Conservation (phyloP, 1,140 invertebrate species). For the Aphelenchoides fujianensis region DNA sequence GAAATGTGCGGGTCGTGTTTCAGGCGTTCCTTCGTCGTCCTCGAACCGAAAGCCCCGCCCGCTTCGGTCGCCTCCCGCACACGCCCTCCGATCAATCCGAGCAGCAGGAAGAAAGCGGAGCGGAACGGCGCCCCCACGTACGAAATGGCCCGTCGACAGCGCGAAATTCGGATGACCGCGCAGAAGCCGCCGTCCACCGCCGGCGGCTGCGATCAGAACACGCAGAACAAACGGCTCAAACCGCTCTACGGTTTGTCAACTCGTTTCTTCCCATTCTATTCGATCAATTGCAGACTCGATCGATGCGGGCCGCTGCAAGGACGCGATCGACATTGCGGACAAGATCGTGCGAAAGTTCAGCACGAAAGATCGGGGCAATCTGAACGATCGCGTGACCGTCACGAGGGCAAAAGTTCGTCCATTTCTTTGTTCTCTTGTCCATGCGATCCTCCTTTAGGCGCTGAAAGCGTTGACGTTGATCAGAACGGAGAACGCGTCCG, state of each 20-base stretch:
- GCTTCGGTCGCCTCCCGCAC: no score
- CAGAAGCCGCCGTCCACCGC: not conserved
- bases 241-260: conserved; percentile 18
- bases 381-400: not conserved
- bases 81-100: no score
- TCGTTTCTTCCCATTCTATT: not conserved
- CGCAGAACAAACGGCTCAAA: conserved; percentile 17
- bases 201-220: not conserved
- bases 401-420: not conserved
- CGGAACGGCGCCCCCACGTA: no score
- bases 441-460: conserved; percentile 65
- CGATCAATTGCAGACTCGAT: conserved; percentile 76
- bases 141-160: not conserved
- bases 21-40: not conserved
- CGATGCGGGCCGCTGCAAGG: conserved; percentile 91
- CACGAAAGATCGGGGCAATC: not conserved
- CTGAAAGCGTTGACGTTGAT: conserved; percentile 84
- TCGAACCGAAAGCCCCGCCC: not conserved
- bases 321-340: conserved; percentile 92
- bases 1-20: not conserved
- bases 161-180: conserved; percentile 1
- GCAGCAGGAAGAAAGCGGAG: no score
- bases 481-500: conserved; percentile 76
- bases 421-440: not conserved
- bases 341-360: conserved; percentile 67